These are phyloP conservation scores for Agapetus fuscipes DNA, from an alignment of 2,888 invertebrate species.

Conservation along the genomic window DNA sequence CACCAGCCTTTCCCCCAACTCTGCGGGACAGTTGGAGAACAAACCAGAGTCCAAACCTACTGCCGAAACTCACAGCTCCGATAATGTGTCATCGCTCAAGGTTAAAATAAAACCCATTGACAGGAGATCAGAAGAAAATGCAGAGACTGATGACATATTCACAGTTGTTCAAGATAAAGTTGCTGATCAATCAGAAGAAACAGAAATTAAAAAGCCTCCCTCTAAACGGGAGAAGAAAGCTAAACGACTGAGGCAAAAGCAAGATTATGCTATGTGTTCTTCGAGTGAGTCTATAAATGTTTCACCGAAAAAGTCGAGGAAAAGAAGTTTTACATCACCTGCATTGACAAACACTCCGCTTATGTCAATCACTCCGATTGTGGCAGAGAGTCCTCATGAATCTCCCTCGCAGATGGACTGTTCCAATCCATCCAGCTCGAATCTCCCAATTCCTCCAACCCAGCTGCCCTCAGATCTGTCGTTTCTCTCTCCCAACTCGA, in stretches of 20 bases:
- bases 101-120: slow-evolving; percentile 44
- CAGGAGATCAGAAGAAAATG: slow-evolving; percentile 27
- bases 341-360: slow-evolving; percentile 42
- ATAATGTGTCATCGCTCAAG: slow-evolving; percentile 39
- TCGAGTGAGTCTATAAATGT: slow-evolving; percentile 29
- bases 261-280: slow-evolving; percentile 26
- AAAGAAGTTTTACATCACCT: slow-evolving; percentile 43
- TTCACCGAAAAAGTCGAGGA: slow-evolving; percentile 33
- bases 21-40: slow-evolving; percentile 27
- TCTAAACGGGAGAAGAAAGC: slow-evolving; percentile 36
- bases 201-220: slow-evolving; percentile 10
- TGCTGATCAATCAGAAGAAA: slow-evolving; percentile 5
- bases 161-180: slow-evolving; percentile 11
- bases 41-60: slow-evolving; percentile 16
- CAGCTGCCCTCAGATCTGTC: slow-evolving; percentile 22
- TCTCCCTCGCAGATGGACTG: slow-evolving; percentile 38
- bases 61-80: slow-evolving; percentile 11
- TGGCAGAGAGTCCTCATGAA: slow-evolving; percentile 42
- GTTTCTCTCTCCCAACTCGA: slow-evolving; percentile 35
- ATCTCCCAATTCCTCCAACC: slow-evolving; percentile 24
- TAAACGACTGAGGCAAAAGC: slow-evolving; percentile 35
- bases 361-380: slow-evolving; percentile 45
- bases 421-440: slow-evolving; percentile 31
- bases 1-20: slow-evolving; percentile 28
- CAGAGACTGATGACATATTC: slow-evolving; percentile 23